phyloP scores from a whole-genome alignment of 2,113 vertebrate species.

The Ceyx margarethae region DNA sequence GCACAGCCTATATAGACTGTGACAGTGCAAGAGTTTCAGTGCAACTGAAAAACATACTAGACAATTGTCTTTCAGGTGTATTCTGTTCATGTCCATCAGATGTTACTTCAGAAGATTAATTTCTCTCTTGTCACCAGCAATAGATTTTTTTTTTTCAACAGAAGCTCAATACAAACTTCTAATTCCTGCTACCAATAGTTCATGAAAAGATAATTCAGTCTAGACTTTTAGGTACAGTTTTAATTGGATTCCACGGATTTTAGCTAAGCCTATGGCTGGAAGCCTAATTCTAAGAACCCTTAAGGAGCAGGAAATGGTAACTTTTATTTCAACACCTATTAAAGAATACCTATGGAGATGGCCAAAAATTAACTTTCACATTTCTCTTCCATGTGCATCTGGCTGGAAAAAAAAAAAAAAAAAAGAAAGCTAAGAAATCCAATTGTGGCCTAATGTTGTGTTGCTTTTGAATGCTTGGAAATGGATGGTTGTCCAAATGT shows the following conservation, averaged over 20 bases:
- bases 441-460: background rate
- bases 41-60: background rate
- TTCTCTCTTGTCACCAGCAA: background rate
- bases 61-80: background rate
- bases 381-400: background rate
- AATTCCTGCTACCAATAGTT: constrained; percentile 23
- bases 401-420: background rate
- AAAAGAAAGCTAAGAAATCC: background rate
- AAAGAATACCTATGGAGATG: background rate
- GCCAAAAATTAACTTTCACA: background rate
- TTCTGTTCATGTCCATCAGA: background rate
- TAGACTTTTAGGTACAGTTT: constrained; percentile 76
- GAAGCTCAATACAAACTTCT: background rate
- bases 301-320: constrained; percentile 45
- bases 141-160: background rate
- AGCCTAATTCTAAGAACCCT: constrained; percentile 62
- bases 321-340: constrained; percentile 46
- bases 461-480: background rate
- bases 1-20: rapidly evolving
- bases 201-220: constrained; percentile 74
- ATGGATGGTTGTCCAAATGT: background rate
- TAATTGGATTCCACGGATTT: constrained; percentile 84
- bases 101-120: background rate
- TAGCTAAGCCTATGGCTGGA: constrained; percentile 76
- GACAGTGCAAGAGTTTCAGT: background rate